phyloP scores from a whole-genome alignment of 2,797 vertebrate genomes.

The Acanthopagrus latus region DNA sequence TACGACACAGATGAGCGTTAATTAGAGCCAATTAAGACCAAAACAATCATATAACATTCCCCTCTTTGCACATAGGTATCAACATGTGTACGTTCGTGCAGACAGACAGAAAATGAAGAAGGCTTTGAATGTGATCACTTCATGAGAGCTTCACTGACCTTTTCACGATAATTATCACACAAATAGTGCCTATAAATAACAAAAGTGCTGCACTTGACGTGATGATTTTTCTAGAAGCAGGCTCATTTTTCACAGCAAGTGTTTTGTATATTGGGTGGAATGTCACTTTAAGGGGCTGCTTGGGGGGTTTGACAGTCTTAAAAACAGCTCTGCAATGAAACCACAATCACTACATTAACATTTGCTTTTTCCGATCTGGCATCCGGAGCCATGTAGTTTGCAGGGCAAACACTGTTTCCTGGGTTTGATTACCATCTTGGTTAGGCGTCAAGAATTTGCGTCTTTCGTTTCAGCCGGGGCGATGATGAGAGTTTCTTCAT shows the following conservation, averaged over 20 bases:
- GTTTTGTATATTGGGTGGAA: neutral
- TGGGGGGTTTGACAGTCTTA: neutral
- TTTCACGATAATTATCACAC: neutral
- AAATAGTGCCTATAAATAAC: neutral
- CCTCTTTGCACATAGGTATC: too few species aligned
- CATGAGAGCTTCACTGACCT: neutral
- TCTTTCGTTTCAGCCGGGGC: constrained; percentile 12
- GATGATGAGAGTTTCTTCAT: constrained; percentile 48
- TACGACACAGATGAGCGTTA: neutral
- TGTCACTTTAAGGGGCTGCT: neutral
- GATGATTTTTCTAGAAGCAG: neutral
- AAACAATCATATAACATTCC: neutral
- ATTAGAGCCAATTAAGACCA: constrained; percentile 4
- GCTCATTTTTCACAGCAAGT: neutral
- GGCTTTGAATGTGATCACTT: neutral
- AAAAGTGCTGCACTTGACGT: neutral
- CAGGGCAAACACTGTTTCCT: constrained; percentile 21
- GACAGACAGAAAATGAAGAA: neutral
- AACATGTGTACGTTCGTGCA: neutral
- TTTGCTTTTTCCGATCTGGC: neutral
- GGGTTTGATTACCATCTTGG: constrained; percentile 30
- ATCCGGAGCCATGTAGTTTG: constrained; percentile 2
- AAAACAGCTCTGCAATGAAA: neutral
- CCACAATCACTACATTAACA: constrained; percentile 3
- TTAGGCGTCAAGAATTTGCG: constrained; percentile 10